Evolutionary conservation across 2,797 vertebrate genomes (phyloP).

Genomic region (Arrhamphus sclerolepis): DNA sequence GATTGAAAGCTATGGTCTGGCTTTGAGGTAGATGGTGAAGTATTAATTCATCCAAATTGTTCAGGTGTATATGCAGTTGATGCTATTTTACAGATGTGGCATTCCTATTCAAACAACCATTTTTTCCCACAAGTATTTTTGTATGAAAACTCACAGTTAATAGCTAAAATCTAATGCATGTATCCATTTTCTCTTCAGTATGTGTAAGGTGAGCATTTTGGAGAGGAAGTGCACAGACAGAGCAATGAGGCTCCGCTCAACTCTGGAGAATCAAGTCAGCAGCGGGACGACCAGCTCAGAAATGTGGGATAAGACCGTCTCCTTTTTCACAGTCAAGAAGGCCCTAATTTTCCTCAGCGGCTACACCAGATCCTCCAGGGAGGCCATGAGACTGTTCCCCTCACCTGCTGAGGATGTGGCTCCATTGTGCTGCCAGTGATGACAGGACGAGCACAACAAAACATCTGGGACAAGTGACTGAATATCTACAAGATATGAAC

Average conservation of each 20-base stretch:
- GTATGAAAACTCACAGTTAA: background rate
- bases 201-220: slow-evolving; percentile 70
- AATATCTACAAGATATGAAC: background rate
- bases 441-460: background rate
- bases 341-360: slow-evolving; percentile 72
- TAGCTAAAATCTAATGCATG: background rate
- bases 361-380: slow-evolving; percentile 73
- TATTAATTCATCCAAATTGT: no score
- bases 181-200: slow-evolving; percentile 35
- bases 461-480: background rate
- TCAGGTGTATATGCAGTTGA: background rate
- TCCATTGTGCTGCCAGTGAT: slow-evolving; percentile 71
- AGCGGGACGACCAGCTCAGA: slow-evolving; percentile 60
- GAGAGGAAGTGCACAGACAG: slow-evolving; percentile 76
- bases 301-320: slow-evolving; percentile 76
- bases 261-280: slow-evolving; percentile 64
- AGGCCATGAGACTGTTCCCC: slow-evolving; percentile 68
- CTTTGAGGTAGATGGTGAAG: no score
- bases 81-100: background rate
- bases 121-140: background rate
- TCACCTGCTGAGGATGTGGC: slow-evolving; percentile 69
- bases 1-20: no score
- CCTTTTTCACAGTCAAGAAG: slow-evolving; percentile 72
- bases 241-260: slow-evolving; percentile 57
- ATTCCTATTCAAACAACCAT: background rate